Conservation (phyloP, 2,113 vertebrate genomes). For the Bubo blakistoni region DNA sequence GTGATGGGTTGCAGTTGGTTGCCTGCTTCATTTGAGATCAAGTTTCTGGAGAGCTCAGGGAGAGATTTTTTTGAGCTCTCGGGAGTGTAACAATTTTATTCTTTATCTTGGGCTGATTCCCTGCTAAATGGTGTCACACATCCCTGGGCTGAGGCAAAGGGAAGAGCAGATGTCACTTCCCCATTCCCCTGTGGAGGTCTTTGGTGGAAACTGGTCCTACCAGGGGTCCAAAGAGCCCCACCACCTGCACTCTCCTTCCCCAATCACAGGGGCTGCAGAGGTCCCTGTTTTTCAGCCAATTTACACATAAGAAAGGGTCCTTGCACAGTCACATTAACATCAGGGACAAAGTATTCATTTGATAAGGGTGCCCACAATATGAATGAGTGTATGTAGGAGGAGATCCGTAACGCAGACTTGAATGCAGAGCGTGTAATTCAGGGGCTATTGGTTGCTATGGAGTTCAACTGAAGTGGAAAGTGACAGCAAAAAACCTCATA, state of each 20-base stretch:
- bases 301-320: neutral
- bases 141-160: neutral
- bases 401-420: neutral
- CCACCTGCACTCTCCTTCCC: neutral
- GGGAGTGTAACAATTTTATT: neutral
- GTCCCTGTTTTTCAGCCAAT: neutral
- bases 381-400: constrained; percentile 20
- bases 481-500: neutral
- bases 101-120: neutral
- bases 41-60: neutral
- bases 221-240: neutral
- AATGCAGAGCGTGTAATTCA: neutral
- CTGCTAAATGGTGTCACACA: neutral
- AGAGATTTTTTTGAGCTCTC: neutral
- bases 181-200: neutral
- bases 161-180: neutral
- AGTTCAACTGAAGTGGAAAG: constrained; percentile 21
- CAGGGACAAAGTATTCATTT: neutral
- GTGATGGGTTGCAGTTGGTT: neutral
- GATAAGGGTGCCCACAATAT: neutral
- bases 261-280: neutral
- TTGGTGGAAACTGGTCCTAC: neutral
- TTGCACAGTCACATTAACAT: neutral
- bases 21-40: neutral
- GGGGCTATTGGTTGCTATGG: constrained; percentile 50